A percentile compares a stretch with the other conserved stretches of the same genome.
These are phyloP conservation scores for Eurosta solidaginis DNA, from an alignment of 1,140 invertebrate genomes.

Conservation along the genomic window DNA sequence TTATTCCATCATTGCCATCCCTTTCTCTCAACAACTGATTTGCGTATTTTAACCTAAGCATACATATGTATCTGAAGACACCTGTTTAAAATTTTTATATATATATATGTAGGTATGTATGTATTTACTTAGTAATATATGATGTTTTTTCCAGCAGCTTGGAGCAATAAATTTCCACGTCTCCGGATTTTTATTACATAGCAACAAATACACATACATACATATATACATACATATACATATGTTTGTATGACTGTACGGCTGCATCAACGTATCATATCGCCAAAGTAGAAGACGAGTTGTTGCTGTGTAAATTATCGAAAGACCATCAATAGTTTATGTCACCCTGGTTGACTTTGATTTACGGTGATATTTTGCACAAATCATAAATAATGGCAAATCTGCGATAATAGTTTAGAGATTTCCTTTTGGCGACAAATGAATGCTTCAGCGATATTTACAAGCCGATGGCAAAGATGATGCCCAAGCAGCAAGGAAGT, in stretches of 20 bases:
- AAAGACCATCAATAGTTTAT: slow-evolving; percentile 46
- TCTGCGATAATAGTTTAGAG: slow-evolving; percentile 52
- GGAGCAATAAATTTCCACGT: neutral
- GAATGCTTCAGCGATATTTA: slow-evolving; percentile 42
- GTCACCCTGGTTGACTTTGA: slow-evolving; percentile 50
- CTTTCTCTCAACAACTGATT: too few species aligned
- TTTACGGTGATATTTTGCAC: slow-evolving; percentile 55
- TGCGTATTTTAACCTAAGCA: neutral
- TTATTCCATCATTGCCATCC: too few species aligned
- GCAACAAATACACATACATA: too few species aligned
- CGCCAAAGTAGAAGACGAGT: too few species aligned
- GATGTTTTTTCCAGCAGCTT: neutral
- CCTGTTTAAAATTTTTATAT: neutral
- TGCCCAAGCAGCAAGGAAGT: too few species aligned
- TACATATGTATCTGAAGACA: neutral
- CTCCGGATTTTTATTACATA: neutral
- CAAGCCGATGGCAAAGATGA: slow-evolving; percentile 29
- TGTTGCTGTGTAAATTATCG: slow-evolving; percentile 46
- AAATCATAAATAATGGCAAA: slow-evolving; percentile 57
- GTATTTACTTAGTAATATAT: neutral
- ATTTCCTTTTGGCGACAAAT: slow-evolving; percentile 46
- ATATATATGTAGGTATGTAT: too few species aligned
- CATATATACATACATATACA: too few species aligned
- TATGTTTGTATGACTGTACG: too few species aligned
- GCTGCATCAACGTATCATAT: too few species aligned